Percentiles rank a stretch among this genome's conserved stretches.
Conservation (phyloP, 2,113 vertebrate genomes). For the Centrocercus urophasianus region DNA sequence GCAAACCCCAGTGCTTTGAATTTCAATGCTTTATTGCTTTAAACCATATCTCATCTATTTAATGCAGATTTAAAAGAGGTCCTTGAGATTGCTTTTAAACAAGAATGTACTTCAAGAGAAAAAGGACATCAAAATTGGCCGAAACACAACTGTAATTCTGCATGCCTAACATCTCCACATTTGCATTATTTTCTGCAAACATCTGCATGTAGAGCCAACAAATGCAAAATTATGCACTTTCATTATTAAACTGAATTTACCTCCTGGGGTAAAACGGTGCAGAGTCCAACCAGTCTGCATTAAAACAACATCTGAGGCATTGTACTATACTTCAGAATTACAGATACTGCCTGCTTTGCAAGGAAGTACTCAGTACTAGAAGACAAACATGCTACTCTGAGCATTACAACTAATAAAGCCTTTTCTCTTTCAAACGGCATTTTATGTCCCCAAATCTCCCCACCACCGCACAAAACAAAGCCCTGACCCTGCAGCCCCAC, state of each 20-base stretch:
- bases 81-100: neutral
- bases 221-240: neutral
- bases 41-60: neutral
- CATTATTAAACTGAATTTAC: neutral
- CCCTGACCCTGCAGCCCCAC: fast-evolving
- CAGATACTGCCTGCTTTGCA: fast-evolving
- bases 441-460: neutral
- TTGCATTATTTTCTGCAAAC: neutral
- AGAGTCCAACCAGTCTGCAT: neutral
- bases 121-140: neutral
- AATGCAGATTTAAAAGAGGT: neutral
- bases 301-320: neutral
- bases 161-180: neutral
- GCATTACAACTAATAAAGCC: neutral
- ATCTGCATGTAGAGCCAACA: neutral
- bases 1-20: neutral
- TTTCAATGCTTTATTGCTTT: neutral
- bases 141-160: neutral
- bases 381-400: fast-evolving
- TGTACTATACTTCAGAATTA: too few species aligned
- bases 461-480: neutral
- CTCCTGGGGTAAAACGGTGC: neutral
- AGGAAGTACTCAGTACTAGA: neutral
- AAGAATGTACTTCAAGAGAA: neutral
- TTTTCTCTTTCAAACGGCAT: neutral